Evolutionary conservation across 2,888 invertebrate genomes (phyloP), one percentile per base, ranked within the genome.

Genomic region (Amiota communis): DNA sequence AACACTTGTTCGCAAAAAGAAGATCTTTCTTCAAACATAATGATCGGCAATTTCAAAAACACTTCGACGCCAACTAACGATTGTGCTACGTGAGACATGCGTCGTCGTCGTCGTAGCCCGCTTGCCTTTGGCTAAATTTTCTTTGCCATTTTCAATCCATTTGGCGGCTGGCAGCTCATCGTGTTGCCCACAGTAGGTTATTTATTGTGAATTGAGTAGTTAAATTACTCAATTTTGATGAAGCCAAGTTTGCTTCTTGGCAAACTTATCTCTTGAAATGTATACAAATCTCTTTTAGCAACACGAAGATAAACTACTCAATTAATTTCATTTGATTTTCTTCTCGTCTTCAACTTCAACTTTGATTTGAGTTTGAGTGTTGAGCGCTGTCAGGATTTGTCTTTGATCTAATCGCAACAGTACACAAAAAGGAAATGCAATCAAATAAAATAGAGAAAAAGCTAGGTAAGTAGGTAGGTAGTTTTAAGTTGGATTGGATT

Each of bases 31-130:
- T 15, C 48, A n/a, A 65, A 74, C 76, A 80, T 87, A 86, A 88
- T 87, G 86, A 86, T 87, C 80, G 81, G 87, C 82, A 88, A 88
- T 87, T 87, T 87, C 79, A 83, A 85, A 88, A 88, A 88, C 87
- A 87, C 87, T 87, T 83, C 81, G 81, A 84, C 76, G 83, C 76
- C 65, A 48, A 81, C 83, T 83, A 82, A 85, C 81, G 82, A 83
- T 82, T 77, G 73, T 72, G 53, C 72, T 51, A 61, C 65, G 48
- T 23, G 46, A 46, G 11, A 65, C 49, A 1, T 36, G 69, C 73
- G 76, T 85, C 80, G 83, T 74, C 86, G 75, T 23, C 23, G 23
- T 3, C 3, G 23, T 23, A n/a, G n/a, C n/a, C 79, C 72, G 75
- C 59, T 72, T 78, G 73, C 17, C 13, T 46, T 36, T 36, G 36